Conservation (phyloP, 1,140 invertebrate species). For the Manduca sexta region DNA sequence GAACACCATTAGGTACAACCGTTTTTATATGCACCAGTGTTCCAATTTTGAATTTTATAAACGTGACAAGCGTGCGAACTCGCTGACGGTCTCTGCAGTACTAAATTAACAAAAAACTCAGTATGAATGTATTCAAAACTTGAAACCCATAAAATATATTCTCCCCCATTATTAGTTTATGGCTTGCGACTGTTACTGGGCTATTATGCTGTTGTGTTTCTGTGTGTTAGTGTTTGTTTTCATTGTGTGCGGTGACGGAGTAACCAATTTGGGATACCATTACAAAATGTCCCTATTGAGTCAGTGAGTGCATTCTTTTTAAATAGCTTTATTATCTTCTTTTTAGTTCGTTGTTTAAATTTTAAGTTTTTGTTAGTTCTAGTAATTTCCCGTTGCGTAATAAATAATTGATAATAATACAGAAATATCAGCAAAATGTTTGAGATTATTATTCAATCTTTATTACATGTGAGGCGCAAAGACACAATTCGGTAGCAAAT, state of each 20-base stretch:
- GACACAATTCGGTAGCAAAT: too few species aligned
- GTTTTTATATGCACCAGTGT: slow-evolving; percentile 1
- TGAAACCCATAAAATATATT: slow-evolving; percentile 69
- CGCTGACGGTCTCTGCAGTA: slow-evolving; percentile 48
- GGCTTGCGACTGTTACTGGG: slow-evolving; percentile 62
- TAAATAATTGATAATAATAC: too few species aligned
- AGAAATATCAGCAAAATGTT: too few species aligned
- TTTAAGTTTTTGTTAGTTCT: slow-evolving; percentile 1
- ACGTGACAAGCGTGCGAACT: slow-evolving; percentile 46
- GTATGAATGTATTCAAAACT: slow-evolving; percentile 63
- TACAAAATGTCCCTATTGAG: slow-evolving; percentile 54
- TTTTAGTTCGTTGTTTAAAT: background rate
- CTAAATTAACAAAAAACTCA: slow-evolving; percentile 58
- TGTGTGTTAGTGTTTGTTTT: slow-evolving; percentile 66
- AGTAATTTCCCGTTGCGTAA: too few species aligned
- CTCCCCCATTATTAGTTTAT: slow-evolving; percentile 73
- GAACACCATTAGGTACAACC: slow-evolving; percentile 16
- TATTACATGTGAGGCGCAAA: too few species aligned
- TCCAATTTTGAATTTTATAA: slow-evolving; percentile 17
- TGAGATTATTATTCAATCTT: too few species aligned
- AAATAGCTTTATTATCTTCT: slow-evolving; percentile 17
- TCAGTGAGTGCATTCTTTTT: slow-evolving; percentile 20
- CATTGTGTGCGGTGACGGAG: slow-evolving; percentile 64
- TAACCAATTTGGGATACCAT: slow-evolving; percentile 58
- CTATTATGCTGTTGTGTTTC: slow-evolving; percentile 67